These are phyloP conservation scores for Heteromormyrus szaboi DNA, from an alignment of 2,797 vertebrate genomes.

Conservation along the genomic window DNA sequence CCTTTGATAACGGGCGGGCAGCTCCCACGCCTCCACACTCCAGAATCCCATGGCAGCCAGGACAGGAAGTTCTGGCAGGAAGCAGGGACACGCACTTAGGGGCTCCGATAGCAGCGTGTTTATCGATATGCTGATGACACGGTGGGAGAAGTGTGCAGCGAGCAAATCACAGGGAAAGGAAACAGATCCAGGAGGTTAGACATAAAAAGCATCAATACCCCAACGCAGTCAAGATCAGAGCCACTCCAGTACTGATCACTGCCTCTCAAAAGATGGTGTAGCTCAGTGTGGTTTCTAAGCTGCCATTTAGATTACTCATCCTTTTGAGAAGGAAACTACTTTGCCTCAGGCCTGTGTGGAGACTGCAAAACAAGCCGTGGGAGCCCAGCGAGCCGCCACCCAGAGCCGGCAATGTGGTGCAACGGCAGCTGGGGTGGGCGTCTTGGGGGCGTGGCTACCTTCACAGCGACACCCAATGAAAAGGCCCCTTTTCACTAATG, in stretches of 20 bases:
- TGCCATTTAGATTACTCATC: slow-evolving; percentile 4
- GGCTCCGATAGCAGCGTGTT: background rate
- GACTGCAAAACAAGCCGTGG: background rate
- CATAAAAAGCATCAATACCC: background rate
- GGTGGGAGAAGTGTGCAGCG: background rate
- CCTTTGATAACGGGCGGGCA: background rate
- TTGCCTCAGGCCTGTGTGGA: background rate
- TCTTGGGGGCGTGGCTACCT: background rate
- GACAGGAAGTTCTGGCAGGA: background rate
- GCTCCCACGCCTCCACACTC: background rate
- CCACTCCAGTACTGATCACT: background rate
- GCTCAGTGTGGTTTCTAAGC: background rate
- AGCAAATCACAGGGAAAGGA: background rate
- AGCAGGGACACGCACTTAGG: background rate
- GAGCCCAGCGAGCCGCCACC: background rate
- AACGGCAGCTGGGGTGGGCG: too few relatives aligned
- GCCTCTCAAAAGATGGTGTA: background rate
- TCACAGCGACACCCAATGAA: background rate
- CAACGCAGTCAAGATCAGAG: background rate
- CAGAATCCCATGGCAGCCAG: background rate
- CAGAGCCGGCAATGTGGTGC: background rate
- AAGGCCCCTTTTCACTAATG: background rate
- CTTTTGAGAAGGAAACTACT: background rate
- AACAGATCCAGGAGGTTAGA: background rate
- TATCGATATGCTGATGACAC: background rate